Base-by-base conservation (phyloP, 2,888 invertebrate genomes). In the Taphrorychus bicolor region DNA sequence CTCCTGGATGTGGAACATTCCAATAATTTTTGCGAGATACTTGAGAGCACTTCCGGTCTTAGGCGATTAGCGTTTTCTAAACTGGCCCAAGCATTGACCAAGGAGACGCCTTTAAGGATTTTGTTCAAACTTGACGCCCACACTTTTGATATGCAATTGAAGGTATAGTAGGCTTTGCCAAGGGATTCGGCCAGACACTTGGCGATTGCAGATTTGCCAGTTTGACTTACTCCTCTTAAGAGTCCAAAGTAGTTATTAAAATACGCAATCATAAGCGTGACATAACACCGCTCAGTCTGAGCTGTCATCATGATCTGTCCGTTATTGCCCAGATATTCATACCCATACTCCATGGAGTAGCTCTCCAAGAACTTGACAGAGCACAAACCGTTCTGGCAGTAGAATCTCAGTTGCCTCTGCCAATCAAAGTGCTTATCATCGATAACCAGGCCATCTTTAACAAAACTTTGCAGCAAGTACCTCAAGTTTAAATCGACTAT, bases 101-200 rank as follows among this genome's bases (percentile, higher is more conserved):
- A 91, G 52, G 92, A 82, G 14, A 45, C 45, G 0, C 94, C 94
- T 83, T 91, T 92, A 79, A 93, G 90, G 78, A 91, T 92, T 91
- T 54, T 54, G 11, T 41, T 3, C 16, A 70, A 18, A 3, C 32
- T 16, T 7, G 69, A 23, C 9, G 61, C 56, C 64, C 92, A 82
- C n/a, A 91, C 90, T 0, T 17, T 45, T 76, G 91, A 90, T 0
- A 92, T 92, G 78, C 93, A 94, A 80, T 91, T 91, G 79, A 93
- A 93, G 1, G 91, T 90, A 0, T 92, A 88, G 45, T 70, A 65
- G 7, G 73, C 65, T 19, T 71, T 69, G 3, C 74, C 96, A 53
- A 96, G 80, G 0, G 94, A 93, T 81, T 93, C 92, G 4, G 94
- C 93, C 71, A 96, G 83, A 83, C 93, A 94, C 83, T 94, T 95